A percentile compares a stretch with the other conserved stretches of the same genome.
Conservation (phyloP, 2,113 vertebrate species). For the Rhodinocichla rosea region DNA sequence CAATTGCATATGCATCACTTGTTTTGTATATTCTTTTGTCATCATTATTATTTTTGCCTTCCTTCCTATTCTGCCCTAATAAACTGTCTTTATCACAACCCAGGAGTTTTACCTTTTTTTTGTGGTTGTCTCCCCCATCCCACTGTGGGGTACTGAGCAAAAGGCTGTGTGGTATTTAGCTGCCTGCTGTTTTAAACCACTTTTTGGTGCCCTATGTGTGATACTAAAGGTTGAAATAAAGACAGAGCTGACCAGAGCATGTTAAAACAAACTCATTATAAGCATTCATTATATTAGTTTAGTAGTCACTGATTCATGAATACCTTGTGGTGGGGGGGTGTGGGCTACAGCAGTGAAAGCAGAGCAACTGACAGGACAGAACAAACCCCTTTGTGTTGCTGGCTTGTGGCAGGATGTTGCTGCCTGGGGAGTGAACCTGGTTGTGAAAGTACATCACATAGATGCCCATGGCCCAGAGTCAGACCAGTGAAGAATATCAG, state of each 20-base stretch:
- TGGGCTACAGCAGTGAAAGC: neutral
- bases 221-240: neutral
- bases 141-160: neutral
- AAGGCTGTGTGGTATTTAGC: neutral
- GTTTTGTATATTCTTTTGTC: neutral
- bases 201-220: neutral
- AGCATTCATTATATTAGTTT: neutral
- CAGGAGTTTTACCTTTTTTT: neutral
- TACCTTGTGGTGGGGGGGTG: fast-evolving
- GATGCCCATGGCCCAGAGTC: neutral
- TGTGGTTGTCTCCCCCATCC: neutral
- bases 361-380: neutral
- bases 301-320: neutral
- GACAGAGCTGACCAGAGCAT: neutral
- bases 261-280: neutral
- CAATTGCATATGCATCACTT: neutral
- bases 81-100: neutral
- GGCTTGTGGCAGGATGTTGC: neutral
- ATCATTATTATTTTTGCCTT: neutral
- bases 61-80: neutral
- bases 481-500: neutral
- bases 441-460: fast-evolving
- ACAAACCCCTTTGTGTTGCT: neutral
- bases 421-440: neutral
- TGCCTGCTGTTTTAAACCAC: neutral